Percentiles rank a stretch among this genome's conserved stretches.
phyloP scores from a whole-genome alignment of 1,140 invertebrate species.

The Drosophila malerkotliana region DNA sequence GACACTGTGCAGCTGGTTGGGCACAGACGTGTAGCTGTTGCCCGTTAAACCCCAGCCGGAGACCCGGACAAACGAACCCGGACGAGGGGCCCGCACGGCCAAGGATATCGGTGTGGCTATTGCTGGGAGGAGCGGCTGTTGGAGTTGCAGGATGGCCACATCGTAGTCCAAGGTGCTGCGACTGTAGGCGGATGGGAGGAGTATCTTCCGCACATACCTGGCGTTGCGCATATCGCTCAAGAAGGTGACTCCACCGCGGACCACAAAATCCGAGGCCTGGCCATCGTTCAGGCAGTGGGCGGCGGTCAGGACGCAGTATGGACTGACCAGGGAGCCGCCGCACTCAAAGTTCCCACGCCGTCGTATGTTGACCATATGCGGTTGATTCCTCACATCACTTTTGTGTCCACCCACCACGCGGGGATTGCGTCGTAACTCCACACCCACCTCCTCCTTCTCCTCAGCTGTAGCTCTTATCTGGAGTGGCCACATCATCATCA shows the following conservation, averaged over 20 bases:
- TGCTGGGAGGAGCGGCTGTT: conserved; percentile 40
- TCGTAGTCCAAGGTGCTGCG: conserved; percentile 59
- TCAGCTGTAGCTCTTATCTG: background rate
- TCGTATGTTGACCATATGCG: conserved; percentile 72
- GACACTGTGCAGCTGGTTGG: conserved; percentile 71
- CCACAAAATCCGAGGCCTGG: conserved; percentile 55
- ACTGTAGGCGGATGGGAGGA: conserved; percentile 54
- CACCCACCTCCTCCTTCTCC: background rate
- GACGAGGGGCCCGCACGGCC: conserved; percentile 30
- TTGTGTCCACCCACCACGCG: conserved; percentile 69
- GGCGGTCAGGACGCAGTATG: conserved; percentile 71
- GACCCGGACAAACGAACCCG: conserved; percentile 46
- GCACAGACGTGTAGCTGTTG: conserved; percentile 29
- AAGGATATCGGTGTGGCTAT: conserved; percentile 48
- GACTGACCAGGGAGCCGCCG: conserved; percentile 66
- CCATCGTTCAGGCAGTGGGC: conserved; percentile 65
- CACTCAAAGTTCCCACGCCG: conserved; percentile 61
- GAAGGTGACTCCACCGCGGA: conserved; percentile 68
- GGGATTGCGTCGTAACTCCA: conserved; percentile 15
- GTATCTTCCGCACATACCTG: conserved; percentile 47
- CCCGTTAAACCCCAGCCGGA: conserved; percentile 72
- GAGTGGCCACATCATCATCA: background rate
- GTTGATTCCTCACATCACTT: conserved; percentile 53
- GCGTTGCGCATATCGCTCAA: conserved; percentile 57
- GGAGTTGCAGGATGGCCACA: conserved; percentile 62